A percentile compares a stretch with the other conserved stretches of the same genome.
phyloP scores from a whole-genome alignment of 2,113 vertebrate genomes.

The Salvator merianae region DNA sequence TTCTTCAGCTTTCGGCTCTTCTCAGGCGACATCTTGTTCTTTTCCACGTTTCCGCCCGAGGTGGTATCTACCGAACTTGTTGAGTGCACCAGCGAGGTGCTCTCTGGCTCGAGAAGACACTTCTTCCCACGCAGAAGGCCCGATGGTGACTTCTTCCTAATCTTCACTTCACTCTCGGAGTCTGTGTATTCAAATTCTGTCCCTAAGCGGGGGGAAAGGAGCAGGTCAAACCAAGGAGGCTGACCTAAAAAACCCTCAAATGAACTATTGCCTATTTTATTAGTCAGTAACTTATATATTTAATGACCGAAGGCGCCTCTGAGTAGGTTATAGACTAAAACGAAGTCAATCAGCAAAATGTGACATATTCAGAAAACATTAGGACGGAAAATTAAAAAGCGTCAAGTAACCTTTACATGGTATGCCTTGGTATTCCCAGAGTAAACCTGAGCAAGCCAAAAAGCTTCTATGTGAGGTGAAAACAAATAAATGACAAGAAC shows the following conservation, averaged over 20 bases:
- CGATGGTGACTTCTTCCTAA: slow-evolving; percentile 84
- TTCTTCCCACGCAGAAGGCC: slow-evolving; percentile 87
- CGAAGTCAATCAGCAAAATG: neutral
- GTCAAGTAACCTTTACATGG: no score
- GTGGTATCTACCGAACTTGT: slow-evolving; percentile 49
- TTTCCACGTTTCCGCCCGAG: slow-evolving; percentile 68
- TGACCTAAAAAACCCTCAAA: neutral
- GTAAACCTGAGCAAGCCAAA: no score
- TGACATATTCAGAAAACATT: no score
- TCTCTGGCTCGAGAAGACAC: slow-evolving; percentile 76
- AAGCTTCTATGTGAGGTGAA: no score
- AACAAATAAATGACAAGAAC: no score
- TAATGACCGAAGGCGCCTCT: no score
- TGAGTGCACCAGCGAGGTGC: slow-evolving; percentile 62
- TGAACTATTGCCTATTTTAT: no score
- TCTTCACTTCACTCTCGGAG: slow-evolving; percentile 88
- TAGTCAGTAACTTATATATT: no score
- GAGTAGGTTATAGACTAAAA: neutral
- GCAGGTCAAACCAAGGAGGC: neutral
- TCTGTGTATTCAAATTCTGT: slow-evolving; percentile 93
- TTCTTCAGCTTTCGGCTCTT: slow-evolving; percentile 81
- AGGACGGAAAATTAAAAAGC: no score
- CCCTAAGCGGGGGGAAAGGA: slow-evolving; percentile 66
- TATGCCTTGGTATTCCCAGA: no score
- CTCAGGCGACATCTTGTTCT: slow-evolving; percentile 78